phyloP scores from a whole-genome alignment of 2,888 invertebrate genomes.

The Fragum sueziense region DNA sequence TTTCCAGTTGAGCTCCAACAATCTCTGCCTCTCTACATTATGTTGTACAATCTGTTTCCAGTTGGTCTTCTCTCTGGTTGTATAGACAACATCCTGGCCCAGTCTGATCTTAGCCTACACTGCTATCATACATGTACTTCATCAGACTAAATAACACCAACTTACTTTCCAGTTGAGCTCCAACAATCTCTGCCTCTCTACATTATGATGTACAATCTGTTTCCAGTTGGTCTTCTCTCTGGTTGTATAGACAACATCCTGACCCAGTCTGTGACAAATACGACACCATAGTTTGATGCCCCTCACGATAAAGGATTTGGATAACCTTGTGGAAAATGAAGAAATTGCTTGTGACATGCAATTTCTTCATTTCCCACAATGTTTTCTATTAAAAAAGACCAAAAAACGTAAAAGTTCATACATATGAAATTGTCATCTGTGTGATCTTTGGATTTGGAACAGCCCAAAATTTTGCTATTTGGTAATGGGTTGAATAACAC shows the following conservation, averaged over 20 bases:
- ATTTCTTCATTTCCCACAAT: no score
- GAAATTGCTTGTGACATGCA: no score
- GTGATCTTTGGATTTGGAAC: no score
- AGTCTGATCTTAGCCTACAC: no score
- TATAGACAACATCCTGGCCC: constrained; percentile 68
- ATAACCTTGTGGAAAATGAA: no score
- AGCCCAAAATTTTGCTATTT: constrained; percentile 64
- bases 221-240: constrained; percentile 75
- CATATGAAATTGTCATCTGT: no score
- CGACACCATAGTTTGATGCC: constrained; percentile 79
- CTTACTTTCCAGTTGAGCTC: constrained; percentile 79
- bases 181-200: constrained; percentile 64
- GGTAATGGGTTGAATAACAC: no score
- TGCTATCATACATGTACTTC: no score
- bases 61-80: constrained; percentile 63
- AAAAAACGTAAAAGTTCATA: no score
- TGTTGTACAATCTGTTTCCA: constrained; percentile 77
- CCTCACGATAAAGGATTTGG: no score
- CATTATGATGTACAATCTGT: constrained; percentile 68
- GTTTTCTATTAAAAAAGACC: no score
- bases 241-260: constrained; percentile 65
- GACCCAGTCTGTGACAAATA: constrained; percentile 73
- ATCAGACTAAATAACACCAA: no score
- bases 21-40: constrained; percentile 64
- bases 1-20: constrained; percentile 77